These are phyloP conservation scores for Lamellibrachia luymesi DNA, from an alignment of 1,140 invertebrate species.

Conservation along the genomic window DNA sequence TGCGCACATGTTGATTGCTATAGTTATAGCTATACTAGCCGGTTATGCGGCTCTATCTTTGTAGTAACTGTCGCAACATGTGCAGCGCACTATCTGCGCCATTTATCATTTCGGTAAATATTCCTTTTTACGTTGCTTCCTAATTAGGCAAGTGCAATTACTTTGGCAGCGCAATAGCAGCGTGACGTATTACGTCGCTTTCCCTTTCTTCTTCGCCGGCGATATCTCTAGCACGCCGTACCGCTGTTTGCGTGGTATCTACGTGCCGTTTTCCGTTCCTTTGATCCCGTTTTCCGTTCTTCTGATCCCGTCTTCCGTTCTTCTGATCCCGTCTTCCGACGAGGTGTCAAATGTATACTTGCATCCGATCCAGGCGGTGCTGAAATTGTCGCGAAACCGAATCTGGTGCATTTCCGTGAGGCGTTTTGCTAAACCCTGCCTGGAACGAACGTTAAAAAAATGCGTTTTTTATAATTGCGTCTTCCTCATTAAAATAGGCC, in stretches of 20 bases:
- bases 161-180: background rate
- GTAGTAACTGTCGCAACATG: too few relatives aligned
- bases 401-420: background rate
- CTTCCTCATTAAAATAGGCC: too few relatives aligned
- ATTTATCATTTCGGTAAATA: conserved; percentile 1
- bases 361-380: background rate
- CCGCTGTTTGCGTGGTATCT: background rate
- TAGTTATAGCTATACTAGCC: too few relatives aligned
- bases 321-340: background rate
- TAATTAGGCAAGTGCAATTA: background rate
- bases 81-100: background rate
- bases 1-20: too few relatives aligned
- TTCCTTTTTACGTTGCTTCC: background rate
- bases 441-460: background rate
- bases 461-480: too few relatives aligned
- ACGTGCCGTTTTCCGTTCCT: background rate
- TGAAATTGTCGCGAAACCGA: background rate
- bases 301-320: background rate
- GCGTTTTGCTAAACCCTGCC: background rate
- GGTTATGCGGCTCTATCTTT: too few relatives aligned
- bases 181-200: background rate
- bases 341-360: background rate
- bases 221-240: background rate
- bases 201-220: background rate
- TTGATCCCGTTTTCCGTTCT: background rate